Conservation (phyloP, 2,797 vertebrate species). For the Tinamus major region DNA sequence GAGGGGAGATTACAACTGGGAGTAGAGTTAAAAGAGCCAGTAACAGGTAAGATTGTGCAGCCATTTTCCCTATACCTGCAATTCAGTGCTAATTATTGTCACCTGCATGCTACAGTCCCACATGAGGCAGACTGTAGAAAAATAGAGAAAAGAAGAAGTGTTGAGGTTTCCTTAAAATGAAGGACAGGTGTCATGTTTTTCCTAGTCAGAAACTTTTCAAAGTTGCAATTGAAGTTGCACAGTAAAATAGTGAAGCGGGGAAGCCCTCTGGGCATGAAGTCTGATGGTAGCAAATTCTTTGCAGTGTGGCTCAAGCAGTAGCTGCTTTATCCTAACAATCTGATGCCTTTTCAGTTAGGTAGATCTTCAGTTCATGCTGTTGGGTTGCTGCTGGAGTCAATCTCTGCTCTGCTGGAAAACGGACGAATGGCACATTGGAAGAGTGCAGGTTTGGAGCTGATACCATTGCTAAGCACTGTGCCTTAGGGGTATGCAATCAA, state of each 20-base stretch:
- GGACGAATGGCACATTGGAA: not conserved
- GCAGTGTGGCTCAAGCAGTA: not conserved
- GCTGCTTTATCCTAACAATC: not conserved
- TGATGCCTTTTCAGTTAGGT: not conserved
- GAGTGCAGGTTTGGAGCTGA: not conserved
- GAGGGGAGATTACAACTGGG: not conserved
- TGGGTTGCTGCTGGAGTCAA: not conserved
- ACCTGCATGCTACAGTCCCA: not conserved
- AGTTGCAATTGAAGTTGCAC: not conserved
- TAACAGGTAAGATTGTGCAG: not conserved
- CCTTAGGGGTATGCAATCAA: not conserved
- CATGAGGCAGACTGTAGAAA: not conserved
- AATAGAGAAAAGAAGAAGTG: not conserved
- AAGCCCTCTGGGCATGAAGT: not conserved
- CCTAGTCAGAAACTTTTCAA: not conserved
- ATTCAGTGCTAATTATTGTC: not conserved
- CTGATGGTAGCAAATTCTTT: not conserved
- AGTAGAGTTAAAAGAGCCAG: not conserved
- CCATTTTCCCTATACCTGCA: fast-evolving
- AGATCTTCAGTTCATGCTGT: not conserved
- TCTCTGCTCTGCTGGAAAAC: not conserved
- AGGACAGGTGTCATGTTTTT: not conserved
- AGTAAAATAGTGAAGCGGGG: not conserved
- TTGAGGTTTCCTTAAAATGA: not conserved
- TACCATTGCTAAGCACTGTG: not conserved